phyloP scores from a whole-genome alignment of 2,888 invertebrate genomes.

The Napeogenes sylphis region DNA sequence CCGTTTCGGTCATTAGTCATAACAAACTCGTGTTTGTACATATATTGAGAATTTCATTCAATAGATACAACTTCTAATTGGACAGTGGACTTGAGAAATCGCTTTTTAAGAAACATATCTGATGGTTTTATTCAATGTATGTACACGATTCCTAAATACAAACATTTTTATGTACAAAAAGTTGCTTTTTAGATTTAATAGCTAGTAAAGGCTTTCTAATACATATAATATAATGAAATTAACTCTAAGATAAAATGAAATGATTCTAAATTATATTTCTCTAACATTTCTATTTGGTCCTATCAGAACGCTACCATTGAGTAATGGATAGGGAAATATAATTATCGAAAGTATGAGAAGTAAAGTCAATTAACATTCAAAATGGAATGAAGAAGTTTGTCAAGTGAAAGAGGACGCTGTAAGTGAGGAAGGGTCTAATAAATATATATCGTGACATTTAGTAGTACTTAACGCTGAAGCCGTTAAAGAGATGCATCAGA shows the following conservation, averaged over 20 bases:
- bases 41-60: slow-evolving; percentile 44
- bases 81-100: slow-evolving; percentile 40
- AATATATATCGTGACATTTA: slow-evolving; percentile 69
- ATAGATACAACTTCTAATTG: slow-evolving; percentile 69
- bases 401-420: slow-evolving; percentile 52
- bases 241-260: too few species aligned
- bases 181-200: too few species aligned
- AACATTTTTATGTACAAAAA: too few species aligned
- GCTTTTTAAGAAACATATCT: slow-evolving; percentile 29
- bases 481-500: slow-evolving; percentile 65
- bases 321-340: slow-evolving; percentile 34
- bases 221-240: too few species aligned
- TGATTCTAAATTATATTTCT: slow-evolving; percentile 35
- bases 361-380: slow-evolving; percentile 58
- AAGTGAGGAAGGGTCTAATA: slow-evolving; percentile 50
- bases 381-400: slow-evolving; percentile 47
- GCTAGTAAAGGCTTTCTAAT: too few species aligned
- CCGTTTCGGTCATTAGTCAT: background rate
- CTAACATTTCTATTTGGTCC: background rate
- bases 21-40: background rate
- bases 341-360: slow-evolving; percentile 60
- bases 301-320: slow-evolving; percentile 24
- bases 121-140: too few species aligned
- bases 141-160: too few species aligned
- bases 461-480: slow-evolving; percentile 63